phyloP scores from a whole-genome alignment of 2,797 vertebrate genomes.

The Pitangus sulphuratus region DNA sequence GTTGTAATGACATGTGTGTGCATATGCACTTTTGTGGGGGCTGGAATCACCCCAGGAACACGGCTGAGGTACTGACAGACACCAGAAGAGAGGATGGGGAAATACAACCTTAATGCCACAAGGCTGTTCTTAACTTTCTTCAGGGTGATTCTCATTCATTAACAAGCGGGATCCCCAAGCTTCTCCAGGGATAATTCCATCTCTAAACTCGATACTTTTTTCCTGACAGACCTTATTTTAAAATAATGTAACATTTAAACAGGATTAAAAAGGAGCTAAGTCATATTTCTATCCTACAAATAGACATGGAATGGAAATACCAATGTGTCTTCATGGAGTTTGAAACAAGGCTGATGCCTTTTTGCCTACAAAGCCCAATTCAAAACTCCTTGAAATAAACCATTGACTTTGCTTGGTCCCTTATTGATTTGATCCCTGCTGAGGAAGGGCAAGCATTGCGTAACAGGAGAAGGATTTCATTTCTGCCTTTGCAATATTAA shows the following conservation, averaged over 20 bases:
- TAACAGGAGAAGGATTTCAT: constrained; percentile 4
- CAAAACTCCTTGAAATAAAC: constrained; percentile 34
- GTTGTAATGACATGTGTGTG: not conserved
- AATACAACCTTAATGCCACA: not conserved
- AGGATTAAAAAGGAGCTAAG: not conserved
- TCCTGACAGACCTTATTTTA: not conserved
- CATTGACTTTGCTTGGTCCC: constrained; percentile 4
- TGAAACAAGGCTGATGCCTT: not conserved
- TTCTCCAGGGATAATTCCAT: not conserved
- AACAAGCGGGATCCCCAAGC: not conserved
- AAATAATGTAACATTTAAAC: not conserved
- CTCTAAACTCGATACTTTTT: not conserved
- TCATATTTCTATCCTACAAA: not conserved
- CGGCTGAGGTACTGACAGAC: not conserved
- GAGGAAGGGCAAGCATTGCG: constrained; percentile 7
- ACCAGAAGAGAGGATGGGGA: not conserved
- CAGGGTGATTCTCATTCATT: not conserved
- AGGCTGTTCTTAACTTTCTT: not conserved
- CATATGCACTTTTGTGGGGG: not conserved
- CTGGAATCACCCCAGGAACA: not conserved
- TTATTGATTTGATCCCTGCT: constrained; percentile 38
- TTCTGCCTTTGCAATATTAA: constrained; percentile 33
- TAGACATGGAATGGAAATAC: not conserved
- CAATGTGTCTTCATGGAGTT: not conserved
- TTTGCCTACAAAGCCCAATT: constrained; percentile 47